A percentile compares a stretch with the other conserved stretches of the same genome.
Conservation (phyloP, 2,113 vertebrate species). For the Candoia aspera region DNA sequence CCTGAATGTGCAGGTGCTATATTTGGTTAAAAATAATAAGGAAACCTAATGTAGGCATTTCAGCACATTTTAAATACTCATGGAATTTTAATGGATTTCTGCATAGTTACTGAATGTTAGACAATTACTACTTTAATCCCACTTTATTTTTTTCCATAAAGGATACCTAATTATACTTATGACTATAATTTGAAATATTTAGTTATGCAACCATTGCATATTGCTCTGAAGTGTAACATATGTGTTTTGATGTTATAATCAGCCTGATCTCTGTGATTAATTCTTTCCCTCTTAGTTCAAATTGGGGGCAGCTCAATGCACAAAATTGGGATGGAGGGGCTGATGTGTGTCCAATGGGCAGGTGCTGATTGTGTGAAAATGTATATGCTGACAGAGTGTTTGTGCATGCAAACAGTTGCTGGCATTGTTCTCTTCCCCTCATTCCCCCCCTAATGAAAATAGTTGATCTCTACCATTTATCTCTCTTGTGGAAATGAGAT, state of each 20-base stretch:
- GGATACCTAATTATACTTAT: neutral
- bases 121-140: neutral
- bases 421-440: neutral
- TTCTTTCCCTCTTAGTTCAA: neutral
- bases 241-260: neutral
- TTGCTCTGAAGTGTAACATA: neutral
- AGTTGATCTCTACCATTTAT: neutral
- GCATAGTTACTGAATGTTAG: neutral
- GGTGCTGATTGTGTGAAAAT: neutral
- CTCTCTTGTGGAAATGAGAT: neutral
- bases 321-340: neutral
- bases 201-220: neutral
- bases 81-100: neutral
- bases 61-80: conserved; percentile 7
- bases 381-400: neutral
- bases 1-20: neutral
- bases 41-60: neutral
- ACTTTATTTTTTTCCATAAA: neutral
- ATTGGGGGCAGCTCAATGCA: neutral
- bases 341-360: neutral
- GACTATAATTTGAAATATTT: neutral
- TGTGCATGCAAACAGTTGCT: neutral
- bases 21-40: conserved; percentile 9
- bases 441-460: neutral
- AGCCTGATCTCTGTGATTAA: neutral